Conservation (phyloP, 1,140 invertebrate genomes). For the Alviniconcha marisindica region DNA sequence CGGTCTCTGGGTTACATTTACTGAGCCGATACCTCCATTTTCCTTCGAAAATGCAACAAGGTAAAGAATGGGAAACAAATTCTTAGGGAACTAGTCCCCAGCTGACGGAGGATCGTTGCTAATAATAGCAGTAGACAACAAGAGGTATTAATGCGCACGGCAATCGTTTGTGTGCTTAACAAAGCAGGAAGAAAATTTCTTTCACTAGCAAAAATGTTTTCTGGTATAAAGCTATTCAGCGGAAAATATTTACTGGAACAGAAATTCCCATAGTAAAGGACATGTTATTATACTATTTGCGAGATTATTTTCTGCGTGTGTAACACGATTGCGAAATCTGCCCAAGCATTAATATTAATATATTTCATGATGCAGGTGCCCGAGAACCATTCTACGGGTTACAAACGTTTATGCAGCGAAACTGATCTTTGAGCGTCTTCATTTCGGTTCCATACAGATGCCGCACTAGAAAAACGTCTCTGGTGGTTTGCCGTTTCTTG, state of each 20-base stretch:
- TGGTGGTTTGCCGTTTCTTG: no score
- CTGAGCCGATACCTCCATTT: constrained; percentile 55
- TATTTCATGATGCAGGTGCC: neutral
- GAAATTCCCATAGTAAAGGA: neutral
- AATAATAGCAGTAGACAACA: constrained; percentile 28
- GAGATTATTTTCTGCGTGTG: neutral
- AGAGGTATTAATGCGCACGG: constrained; percentile 8
- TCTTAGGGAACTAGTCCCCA: constrained; percentile 36
- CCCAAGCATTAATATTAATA: constrained; percentile 8
- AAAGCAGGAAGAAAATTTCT: neutral
- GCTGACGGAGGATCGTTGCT: constrained; percentile 27
- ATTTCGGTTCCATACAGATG: no score
- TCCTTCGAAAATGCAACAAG: constrained; percentile 46
- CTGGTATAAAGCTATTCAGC: no score
- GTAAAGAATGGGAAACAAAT: constrained; percentile 44
- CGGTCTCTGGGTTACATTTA: constrained; percentile 58
- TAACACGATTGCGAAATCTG: neutral
- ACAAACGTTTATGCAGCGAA: no score
- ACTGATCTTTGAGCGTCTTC: no score
- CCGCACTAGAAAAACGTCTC: no score
- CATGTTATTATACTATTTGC: neutral
- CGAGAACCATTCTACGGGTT: neutral
- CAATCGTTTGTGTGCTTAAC: neutral
- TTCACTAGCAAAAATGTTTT: neutral
- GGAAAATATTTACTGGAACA: neutral